These are phyloP conservation scores for Cyrtonyx montezumae DNA, from an alignment of 2,113 vertebrate genomes.

Conservation along the genomic window DNA sequence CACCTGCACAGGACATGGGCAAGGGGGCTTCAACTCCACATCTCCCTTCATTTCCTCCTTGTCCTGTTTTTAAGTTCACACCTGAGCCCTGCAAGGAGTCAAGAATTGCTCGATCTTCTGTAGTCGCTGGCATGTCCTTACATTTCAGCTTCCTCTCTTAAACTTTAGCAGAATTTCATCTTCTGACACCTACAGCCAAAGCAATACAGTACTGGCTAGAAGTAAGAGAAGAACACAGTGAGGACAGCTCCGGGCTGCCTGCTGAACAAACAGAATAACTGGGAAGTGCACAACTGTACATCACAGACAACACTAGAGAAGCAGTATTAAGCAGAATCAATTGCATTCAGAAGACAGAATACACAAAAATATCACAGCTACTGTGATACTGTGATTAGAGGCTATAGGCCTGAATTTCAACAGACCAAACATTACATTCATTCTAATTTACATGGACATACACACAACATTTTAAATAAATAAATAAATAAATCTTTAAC, in stretches of 20 bases:
- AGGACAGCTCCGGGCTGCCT: neutral
- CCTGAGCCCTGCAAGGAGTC: no score
- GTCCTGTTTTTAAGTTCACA: neutral
- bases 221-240: neutral
- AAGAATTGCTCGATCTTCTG: neutral
- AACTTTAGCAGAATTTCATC: neutral
- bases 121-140: no score
- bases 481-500: neutral
- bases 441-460: neutral
- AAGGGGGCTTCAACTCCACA: neutral
- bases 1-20: neutral
- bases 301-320: neutral
- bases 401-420: neutral
- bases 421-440: neutral
- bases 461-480: neutral
- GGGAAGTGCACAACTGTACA: neutral
- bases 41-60: neutral
- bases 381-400: neutral
- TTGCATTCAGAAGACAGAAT: neutral
- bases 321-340: neutral
- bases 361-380: neutral
- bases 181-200: fast-evolving
- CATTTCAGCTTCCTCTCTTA: neutral
- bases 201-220: neutral
- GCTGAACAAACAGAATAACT: neutral